These are phyloP conservation scores for Atta cephalotes DNA, from an alignment of 1,140 invertebrate genomes.

Conservation along the genomic window DNA sequence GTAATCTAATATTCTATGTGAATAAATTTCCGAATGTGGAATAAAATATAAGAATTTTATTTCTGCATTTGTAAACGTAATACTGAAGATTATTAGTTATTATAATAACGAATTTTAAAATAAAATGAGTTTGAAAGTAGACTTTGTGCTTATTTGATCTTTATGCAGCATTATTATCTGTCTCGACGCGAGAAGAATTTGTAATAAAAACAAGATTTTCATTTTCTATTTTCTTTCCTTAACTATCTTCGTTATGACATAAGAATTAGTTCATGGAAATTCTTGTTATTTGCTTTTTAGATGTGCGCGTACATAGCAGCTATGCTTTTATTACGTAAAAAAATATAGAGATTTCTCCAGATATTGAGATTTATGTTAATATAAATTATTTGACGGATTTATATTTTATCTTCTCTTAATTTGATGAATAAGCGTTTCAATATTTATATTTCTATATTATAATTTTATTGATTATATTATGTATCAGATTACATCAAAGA, in stretches of 20 bases:
- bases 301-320: too few relatives aligned
- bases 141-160: neutral
- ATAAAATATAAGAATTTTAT: neutral
- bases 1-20: neutral
- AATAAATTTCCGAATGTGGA: neutral
- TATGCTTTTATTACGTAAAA: neutral
- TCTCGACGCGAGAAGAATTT: slow-evolving; percentile 10
- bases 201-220: slow-evolving; percentile 16
- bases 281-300: slow-evolving; percentile 24
- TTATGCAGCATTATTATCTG: slow-evolving; percentile 26
- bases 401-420: slow-evolving; percentile 6
- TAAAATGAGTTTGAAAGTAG: slow-evolving; percentile 9
- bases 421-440: neutral
- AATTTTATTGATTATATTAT: neutral
- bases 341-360: neutral
- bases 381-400: slow-evolving; percentile 23
- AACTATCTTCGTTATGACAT: neutral
- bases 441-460: neutral
- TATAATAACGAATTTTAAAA: slow-evolving; percentile 23
- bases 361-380: neutral
- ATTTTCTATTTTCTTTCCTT: neutral
- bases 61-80: neutral
- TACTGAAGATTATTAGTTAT: neutral
- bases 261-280: slow-evolving; percentile 9
- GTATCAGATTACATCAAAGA: too few relatives aligned